A percentile compares a stretch with the other conserved stretches of the same genome.
phyloP scores from a whole-genome alignment of 2,888 invertebrate genomes.

The Meandrusa payeni region DNA sequence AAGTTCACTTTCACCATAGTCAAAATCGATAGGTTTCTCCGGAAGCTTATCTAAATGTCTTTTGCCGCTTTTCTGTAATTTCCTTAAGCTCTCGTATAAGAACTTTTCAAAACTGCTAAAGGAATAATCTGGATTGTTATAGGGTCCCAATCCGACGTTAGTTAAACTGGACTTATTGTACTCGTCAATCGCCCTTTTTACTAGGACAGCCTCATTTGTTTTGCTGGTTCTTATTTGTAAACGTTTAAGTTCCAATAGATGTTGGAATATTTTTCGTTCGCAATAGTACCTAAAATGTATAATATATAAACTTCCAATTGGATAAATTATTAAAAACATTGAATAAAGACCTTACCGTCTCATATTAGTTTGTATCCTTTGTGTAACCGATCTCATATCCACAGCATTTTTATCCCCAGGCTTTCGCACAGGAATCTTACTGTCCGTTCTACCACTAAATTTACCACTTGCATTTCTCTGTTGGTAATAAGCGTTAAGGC shows the following conservation, averaged over 20 bases:
- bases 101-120: slow-evolving; percentile 93
- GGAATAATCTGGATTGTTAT: slow-evolving; percentile 83
- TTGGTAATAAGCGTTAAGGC: slow-evolving; percentile 81
- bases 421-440: slow-evolving; percentile 83
- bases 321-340: slow-evolving; percentile 3
- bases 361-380: slow-evolving; percentile 92
- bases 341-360: slow-evolving; percentile 82
- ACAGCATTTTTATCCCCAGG: slow-evolving; percentile 85
- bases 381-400: slow-evolving; percentile 91
- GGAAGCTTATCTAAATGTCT: slow-evolving; percentile 83
- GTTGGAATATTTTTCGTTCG: slow-evolving; percentile 95
- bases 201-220: slow-evolving; percentile 92
- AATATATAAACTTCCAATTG: not conserved
- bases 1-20: slow-evolving; percentile 74
- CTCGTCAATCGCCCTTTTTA: slow-evolving; percentile 92
- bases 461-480: slow-evolving; percentile 81
- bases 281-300: slow-evolving; percentile 87
- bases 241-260: slow-evolving; percentile 94
- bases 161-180: slow-evolving; percentile 88
- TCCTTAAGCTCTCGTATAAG: slow-evolving; percentile 91
- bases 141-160: slow-evolving; percentile 83
- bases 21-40: slow-evolving; percentile 74
- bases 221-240: slow-evolving; percentile 95
- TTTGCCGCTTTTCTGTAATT: slow-evolving; percentile 86
- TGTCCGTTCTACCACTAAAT: slow-evolving; percentile 69